Conservation (phyloP, 1,140 invertebrate genomes). For the Ips typographus region DNA sequence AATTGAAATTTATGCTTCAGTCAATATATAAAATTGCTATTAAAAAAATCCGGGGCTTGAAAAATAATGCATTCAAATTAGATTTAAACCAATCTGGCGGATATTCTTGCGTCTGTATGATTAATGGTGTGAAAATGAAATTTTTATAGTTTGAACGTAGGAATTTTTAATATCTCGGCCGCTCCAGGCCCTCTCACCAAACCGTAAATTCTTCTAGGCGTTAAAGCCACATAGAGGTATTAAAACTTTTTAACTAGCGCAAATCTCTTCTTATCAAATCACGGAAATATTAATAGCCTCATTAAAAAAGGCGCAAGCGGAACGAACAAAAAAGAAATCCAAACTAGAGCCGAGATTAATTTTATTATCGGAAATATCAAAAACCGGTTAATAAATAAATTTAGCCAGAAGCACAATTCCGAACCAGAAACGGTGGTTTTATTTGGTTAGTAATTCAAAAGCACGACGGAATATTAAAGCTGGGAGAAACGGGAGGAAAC, state of each 20-base stretch:
- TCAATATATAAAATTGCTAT: no score
- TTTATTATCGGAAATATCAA: no score
- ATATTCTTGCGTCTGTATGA: constrained; percentile 2
- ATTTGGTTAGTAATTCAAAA: neutral
- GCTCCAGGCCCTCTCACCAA: constrained; percentile 3
- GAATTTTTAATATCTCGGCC: constrained; percentile 11
- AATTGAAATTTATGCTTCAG: no score
- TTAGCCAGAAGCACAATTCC: neutral
- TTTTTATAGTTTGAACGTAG: constrained; percentile 5
- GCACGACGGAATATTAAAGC: neutral
- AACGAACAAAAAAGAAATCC: no score
- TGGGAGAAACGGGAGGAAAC: neutral
- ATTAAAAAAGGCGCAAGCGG: no score
- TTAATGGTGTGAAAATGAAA: constrained; percentile 11
- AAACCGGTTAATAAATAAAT: neutral
- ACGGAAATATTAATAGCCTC: no score
- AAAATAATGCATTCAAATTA: neutral
- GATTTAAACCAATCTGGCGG: neutral
- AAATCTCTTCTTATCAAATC: neutral
- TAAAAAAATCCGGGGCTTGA: no score
- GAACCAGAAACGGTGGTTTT: neutral
- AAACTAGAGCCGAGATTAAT: no score
- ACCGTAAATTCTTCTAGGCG: constrained; percentile 7
- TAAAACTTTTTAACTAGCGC: constrained; percentile 1
- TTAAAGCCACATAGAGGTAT: constrained; percentile 10